Conservation (phyloP, 2,888 invertebrate genomes). For the Philhelius pedissequus region DNA sequence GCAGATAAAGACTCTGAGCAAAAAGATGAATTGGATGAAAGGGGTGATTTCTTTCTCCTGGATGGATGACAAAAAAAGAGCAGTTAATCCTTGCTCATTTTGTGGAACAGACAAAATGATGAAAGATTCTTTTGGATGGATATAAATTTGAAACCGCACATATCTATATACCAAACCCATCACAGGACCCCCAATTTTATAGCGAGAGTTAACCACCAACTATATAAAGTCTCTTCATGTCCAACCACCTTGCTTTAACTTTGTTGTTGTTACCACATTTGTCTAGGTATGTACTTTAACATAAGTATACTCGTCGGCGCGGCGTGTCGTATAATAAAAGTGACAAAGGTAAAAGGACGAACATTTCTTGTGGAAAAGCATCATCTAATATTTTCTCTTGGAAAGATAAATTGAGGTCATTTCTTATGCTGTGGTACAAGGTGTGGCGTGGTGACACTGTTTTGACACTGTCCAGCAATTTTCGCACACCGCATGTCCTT, state of each 20-base stretch:
- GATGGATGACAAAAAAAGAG: slow-evolving; percentile 20
- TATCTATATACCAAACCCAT: too few species aligned
- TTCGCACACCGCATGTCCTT: slow-evolving; percentile 74
- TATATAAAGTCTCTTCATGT: not conserved
- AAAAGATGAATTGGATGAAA: slow-evolving; percentile 22
- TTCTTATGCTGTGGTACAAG: slow-evolving; percentile 72
- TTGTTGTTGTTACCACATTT: not conserved
- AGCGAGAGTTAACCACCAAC: slow-evolving; percentile 27
- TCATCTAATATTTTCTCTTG: slow-evolving; percentile 68
- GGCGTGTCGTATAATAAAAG: slow-evolving; percentile 41
- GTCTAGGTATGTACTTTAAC: not conserved
- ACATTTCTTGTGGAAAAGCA: slow-evolving; percentile 62
- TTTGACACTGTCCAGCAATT: slow-evolving; percentile 72
- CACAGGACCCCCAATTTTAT: slow-evolving; percentile 35
- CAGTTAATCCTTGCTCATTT: slow-evolving; percentile 46
- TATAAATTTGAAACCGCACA: too few species aligned
- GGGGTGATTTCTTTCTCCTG: slow-evolving; percentile 46
- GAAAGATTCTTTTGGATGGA: slow-evolving; percentile 56
- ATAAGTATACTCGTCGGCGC: not conserved
- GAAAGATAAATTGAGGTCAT: slow-evolving; percentile 79
- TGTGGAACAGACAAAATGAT: slow-evolving; percentile 53
- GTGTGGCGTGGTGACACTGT: slow-evolving; percentile 72
- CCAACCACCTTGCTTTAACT: slow-evolving; percentile 5
- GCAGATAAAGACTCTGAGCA: not conserved
- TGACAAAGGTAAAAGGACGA: slow-evolving; percentile 63